Base-by-base conservation (phyloP, 2,797 vertebrate genomes). In the Bufotes viridis region DNA sequence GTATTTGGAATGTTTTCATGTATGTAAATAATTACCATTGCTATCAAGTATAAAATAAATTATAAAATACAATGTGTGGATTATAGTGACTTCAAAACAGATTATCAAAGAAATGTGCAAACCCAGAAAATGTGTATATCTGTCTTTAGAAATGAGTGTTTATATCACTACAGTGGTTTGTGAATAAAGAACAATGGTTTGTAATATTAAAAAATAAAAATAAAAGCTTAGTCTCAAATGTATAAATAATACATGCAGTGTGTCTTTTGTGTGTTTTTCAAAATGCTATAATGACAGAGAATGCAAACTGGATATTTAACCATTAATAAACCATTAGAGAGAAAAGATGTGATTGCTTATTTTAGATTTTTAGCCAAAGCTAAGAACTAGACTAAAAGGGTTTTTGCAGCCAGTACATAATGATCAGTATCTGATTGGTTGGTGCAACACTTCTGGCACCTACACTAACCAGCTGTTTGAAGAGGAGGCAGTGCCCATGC, bases 91-190 rank as follows among this genome's bases (percentile, higher is more conserved):
- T 96, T 94, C 93, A 94, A 93, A 95, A 94, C 92, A 93, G 93
- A 93, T 93, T 93, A 94, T 94, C 93, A 92, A 90, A 61, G 79
- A 91, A 92, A 92, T 92, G 93, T 95, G 94, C 94, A 93, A 95
- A 95, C 94, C 94, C 94, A 93, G 93, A 95, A 94, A 95, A 95
- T 94, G 93, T 96, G 95, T 95, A 95, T 95, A 95, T 94, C 94
- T 95, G 95, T 96, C 95, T 96, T 96, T 96, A 96, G 95, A 95
- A 95, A 95, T 96, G 95, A 96, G 95, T 96, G 95, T 96, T 96
- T 95, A 94, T 96, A 96, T 95, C 95, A 96, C 95, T 93, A 93
- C 93, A 94, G 93, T 96, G 95, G 95, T 95, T 96, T 96, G 95
- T 96, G 95, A 95, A 96, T 96, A 95, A 95, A 94, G 93, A 95